A percentile compares a stretch with the other conserved stretches of the same genome.
Conservation (phyloP, 1,140 invertebrate genomes). For the Drosophila paulistorum region DNA sequence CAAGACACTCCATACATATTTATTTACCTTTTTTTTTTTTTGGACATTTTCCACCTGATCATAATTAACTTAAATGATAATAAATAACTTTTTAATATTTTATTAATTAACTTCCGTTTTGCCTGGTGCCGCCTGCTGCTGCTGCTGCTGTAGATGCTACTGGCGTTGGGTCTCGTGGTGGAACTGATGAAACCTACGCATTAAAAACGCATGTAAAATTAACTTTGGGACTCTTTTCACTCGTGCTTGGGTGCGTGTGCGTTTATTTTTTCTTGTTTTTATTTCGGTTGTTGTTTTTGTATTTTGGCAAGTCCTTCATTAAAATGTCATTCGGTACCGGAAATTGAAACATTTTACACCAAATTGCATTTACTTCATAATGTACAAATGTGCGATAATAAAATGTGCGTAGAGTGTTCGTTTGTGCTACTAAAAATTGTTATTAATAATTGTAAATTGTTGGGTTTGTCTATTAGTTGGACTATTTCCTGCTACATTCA, state of each 20-base stretch:
- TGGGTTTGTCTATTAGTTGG: constrained; percentile 44
- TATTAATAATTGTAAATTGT: constrained; percentile 41
- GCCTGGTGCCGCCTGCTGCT: constrained; percentile 25
- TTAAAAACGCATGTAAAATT: constrained; percentile 80
- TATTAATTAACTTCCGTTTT: constrained; percentile 80
- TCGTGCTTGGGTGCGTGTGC: not conserved
- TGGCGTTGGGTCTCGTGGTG: not conserved
- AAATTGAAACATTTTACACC: constrained; percentile 78
- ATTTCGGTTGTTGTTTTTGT: constrained; percentile 37
- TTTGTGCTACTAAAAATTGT: constrained; percentile 29
- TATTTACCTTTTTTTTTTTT: constrained; percentile 36
- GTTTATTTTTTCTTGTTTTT: not conserved
- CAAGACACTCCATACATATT: not conserved
- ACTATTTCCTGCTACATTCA: constrained; percentile 52
- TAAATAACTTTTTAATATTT: constrained; percentile 81
- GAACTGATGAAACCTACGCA: constrained; percentile 34
- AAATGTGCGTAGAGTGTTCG: constrained; percentile 51
- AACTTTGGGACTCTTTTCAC: constrained; percentile 37
- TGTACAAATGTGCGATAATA: constrained; percentile 40
- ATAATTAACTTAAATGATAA: constrained; percentile 80
- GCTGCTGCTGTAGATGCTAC: not conserved
- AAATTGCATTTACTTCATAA: constrained; percentile 52
- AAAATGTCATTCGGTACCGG: constrained; percentile 80
- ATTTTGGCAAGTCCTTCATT: constrained; percentile 77
- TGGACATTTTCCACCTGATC: constrained; percentile 18